A percentile compares a stretch with the other conserved stretches of the same genome.
Evolutionary conservation across 37 sponge, comb jelly and placozoan genomes (phyloP).

Genomic region (Hexactinellida sp.): DNA sequence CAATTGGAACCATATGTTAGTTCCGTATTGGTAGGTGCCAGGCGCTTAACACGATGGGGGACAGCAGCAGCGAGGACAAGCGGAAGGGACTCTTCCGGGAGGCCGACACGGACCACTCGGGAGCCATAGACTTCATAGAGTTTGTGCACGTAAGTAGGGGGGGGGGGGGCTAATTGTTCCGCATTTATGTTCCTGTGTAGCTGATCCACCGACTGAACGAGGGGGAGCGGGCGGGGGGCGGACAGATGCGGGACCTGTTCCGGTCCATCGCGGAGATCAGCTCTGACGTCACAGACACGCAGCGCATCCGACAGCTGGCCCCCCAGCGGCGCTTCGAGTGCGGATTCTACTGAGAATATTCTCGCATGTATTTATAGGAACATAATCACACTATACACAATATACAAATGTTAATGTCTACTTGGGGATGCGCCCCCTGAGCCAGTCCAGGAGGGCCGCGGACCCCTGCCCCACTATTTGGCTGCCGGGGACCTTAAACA

Average conservation of each 20-base stretch:
- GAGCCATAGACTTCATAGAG: neutral
- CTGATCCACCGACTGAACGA: neutral
- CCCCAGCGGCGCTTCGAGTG: neutral
- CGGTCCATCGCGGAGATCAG: neutral
- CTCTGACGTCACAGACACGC: neutral
- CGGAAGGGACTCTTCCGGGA: neutral
- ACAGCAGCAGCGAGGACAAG: neutral
- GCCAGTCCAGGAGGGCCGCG: neutral
- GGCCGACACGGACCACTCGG: slow-evolving; percentile 1
- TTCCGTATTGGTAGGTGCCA: slow-evolving; percentile 3
- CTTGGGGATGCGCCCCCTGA: neutral
- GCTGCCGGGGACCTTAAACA: neutral
- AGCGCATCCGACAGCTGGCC: neutral
- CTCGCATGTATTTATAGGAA: neutral
- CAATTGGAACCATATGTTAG: too few species aligned
- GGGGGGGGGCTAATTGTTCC: neutral
- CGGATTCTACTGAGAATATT: neutral
- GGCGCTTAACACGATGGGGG: neutral
- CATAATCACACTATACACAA: neutral
- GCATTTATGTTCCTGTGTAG: neutral
- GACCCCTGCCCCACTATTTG: neutral
- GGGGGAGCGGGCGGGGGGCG: neutral
- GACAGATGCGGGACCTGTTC: neutral
- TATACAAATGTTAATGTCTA: neutral
- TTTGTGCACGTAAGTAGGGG: neutral